Evolutionary conservation across 2,797 vertebrate species (phyloP).

Genomic region (Myotis findleyi): DNA sequence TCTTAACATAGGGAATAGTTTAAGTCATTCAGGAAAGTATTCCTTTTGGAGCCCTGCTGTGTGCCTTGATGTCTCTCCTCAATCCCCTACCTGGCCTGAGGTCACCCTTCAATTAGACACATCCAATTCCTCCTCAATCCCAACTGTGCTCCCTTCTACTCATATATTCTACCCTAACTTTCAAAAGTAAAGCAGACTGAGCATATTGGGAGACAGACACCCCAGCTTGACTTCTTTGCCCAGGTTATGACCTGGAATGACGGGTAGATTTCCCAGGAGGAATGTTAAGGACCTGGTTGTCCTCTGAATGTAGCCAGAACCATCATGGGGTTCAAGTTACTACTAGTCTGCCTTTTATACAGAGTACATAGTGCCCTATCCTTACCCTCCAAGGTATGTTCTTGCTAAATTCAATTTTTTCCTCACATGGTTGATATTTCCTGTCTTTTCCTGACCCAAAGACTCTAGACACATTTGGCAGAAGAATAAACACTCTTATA

Average conservation of each 20-base stretch:
- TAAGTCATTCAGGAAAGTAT: background rate
- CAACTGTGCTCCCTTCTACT: background rate
- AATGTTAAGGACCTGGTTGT: background rate
- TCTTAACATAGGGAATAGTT: constrained; percentile 4
- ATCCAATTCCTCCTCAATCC: background rate
- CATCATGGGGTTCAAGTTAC: background rate
- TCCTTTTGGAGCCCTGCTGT: background rate
- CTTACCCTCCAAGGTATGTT: background rate
- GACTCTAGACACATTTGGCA: background rate
- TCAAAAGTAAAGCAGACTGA: constrained; percentile 9
- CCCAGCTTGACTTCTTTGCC: background rate
- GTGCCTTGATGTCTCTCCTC: background rate
- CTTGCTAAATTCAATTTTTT: background rate
- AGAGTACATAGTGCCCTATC: background rate
- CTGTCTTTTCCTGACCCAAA: background rate
- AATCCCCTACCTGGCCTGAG: background rate
- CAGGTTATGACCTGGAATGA: background rate
- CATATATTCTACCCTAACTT: background rate
- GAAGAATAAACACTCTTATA: background rate
- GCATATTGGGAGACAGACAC: background rate
- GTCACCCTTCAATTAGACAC: background rate
- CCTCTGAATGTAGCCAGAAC: background rate
- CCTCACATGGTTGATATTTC: background rate
- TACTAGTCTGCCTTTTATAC: background rate
- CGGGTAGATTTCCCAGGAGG: background rate